Base-by-base conservation (phyloP, 2,888 invertebrate species). In the Archips crataeganus region DNA sequence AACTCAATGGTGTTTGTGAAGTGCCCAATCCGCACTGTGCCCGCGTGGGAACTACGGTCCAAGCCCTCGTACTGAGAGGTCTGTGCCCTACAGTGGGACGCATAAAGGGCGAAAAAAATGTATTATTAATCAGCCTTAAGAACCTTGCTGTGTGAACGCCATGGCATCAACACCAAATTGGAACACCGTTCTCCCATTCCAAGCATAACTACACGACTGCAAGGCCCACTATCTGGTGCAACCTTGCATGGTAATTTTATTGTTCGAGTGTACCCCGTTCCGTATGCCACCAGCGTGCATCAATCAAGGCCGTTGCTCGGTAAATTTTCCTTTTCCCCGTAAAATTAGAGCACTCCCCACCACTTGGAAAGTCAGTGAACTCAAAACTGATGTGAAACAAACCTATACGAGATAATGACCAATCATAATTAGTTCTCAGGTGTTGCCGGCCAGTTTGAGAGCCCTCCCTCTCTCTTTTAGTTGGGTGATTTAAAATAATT, bases 341-440 rank as follows among this genome's bases (percentile, higher is more conserved):
- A 70, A 70, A 51, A 70, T 51, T 64, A 63, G 71, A 72, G 8
- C 61, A 70, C 42, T 62, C 75, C 66, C 74, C 66, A 47, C 57
- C 63, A 74, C 69, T 65, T 71, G 66, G 77, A 79, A 77, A 77
- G 79, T 77, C 79, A 77, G 39, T 77, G 78, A 79, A 77, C 79
- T 70, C 68, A 59, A 47, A n/a, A 54, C 63, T 51, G 63, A 71
- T 72, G 62, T 69, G 75, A 71, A 74, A 75, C 70, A 69, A 67
- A 59, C 61, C 57, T 75, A 60, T 75, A 77, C 74, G 75, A 73
- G 75, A 68, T 79, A 77, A 77, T 77, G 69, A 62, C 65, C 74
- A 71, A 75, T 75, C 71, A 77, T 76, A 71, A 75, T 75, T 77
- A 70, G 68, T 11, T 23, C 57, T 32, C 11, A 54, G 70, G 68